Conservation (phyloP, 2,113 vertebrate species). For the Labeo catla region DNA sequence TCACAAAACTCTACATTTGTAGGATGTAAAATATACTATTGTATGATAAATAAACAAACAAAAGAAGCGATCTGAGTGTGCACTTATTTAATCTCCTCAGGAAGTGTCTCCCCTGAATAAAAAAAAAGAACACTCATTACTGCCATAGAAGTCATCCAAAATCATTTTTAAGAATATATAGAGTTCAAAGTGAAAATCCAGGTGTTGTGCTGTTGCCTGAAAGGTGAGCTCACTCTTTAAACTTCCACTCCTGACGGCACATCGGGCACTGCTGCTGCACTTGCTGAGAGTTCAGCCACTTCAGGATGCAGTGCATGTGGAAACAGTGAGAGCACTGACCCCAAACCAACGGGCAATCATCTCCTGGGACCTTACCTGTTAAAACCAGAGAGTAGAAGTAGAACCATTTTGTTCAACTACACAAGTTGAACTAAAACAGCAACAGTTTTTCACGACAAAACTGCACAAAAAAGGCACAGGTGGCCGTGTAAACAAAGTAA, state of each 20-base stretch:
- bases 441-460: background rate
- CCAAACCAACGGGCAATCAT: constrained; percentile 97
- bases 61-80: background rate
- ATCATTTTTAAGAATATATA: background rate
- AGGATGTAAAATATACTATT: background rate
- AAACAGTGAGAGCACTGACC: constrained; percentile 98
- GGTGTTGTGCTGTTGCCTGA: background rate
- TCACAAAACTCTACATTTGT: background rate
- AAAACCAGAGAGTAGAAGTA: constrained; percentile 14
- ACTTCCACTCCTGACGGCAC: constrained; percentile 98
- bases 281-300: constrained; percentile 97
- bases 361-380: constrained; percentile 93
- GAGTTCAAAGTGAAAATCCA: background rate
- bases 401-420: background rate
- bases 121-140: constrained; percentile 37
- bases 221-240: constrained; percentile 83
- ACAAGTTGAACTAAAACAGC: background rate
- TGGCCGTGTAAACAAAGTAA: background rate
- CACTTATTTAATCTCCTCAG: constrained; percentile 36
- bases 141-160: background rate
- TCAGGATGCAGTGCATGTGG: constrained; percentile 99
- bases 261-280: constrained; percentile 98
- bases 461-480: too few relatives aligned
- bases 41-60: background rate
- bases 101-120: constrained; percentile 44